Evolutionary conservation across 1,140 invertebrate genomes (phyloP).

Genomic region (Plutomurus gul): DNA sequence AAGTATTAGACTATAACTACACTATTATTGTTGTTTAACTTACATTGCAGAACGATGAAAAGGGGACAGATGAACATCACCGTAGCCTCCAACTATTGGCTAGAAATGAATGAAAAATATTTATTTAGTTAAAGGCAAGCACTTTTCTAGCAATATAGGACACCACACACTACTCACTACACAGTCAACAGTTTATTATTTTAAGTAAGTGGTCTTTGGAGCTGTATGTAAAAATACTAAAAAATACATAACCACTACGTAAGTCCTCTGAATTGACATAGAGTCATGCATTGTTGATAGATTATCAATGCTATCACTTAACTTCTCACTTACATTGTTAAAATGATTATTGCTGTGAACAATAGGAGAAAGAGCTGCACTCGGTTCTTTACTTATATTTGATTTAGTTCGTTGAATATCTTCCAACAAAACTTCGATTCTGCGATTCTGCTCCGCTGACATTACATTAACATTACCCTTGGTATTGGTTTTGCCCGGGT

Average conservation of each 20-base stretch:
- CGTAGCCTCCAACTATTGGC: conserved; percentile 38
- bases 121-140: too few species aligned
- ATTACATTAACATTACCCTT: not conserved
- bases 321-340: not conserved
- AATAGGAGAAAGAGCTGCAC: conserved; percentile 6
- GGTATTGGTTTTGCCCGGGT: not conserved
- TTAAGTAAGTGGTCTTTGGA: too few species aligned
- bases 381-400: conserved; percentile 13
- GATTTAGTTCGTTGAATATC: not conserved
- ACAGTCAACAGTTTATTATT: too few species aligned
- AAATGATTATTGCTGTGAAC: conserved; percentile 10
- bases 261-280: not conserved
- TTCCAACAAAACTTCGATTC: conserved; percentile 29
- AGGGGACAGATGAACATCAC: conserved; percentile 61
- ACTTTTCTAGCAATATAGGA: too few species aligned
- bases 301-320: not conserved
- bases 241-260: not conserved
- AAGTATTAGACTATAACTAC: too few species aligned
- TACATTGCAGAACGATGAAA: conserved; percentile 71
- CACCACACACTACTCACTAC: too few species aligned
- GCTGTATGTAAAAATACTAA: too few species aligned
- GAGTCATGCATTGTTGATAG: not conserved
- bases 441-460: conserved; percentile 21
- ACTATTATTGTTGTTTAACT: too few species aligned
- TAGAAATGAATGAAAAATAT: not conserved